These are phyloP conservation scores for Tetraneura akinire DNA, from an alignment of 1,140 invertebrate species.

Conservation along the genomic window DNA sequence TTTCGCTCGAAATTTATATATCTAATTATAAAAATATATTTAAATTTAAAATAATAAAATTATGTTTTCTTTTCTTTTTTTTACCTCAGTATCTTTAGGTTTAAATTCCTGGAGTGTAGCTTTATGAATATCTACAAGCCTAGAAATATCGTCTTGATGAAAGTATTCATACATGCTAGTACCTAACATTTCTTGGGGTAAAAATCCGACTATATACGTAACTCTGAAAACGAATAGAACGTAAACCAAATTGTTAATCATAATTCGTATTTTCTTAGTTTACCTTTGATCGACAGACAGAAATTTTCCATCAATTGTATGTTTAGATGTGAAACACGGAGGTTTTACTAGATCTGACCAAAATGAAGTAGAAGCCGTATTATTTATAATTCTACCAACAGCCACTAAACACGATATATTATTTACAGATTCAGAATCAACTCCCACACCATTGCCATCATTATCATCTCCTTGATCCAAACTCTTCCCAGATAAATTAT, in stretches of 20 bases:
- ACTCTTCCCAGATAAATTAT: slow-evolving; percentile 66
- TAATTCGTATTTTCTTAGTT: neutral
- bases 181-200: slow-evolving; percentile 89
- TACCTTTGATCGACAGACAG: slow-evolving; percentile 72
- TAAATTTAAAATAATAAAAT: neutral
- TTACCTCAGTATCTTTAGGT: slow-evolving; percentile 36
- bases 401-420: slow-evolving; percentile 85
- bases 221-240: slow-evolving; percentile 65
- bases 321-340: slow-evolving; percentile 66
- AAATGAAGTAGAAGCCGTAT: slow-evolving; percentile 15
- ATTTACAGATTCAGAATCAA: slow-evolving; percentile 71
- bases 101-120: slow-evolving; percentile 65
- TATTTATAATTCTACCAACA: slow-evolving; percentile 68
- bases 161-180: slow-evolving; percentile 94
- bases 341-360: slow-evolving; percentile 60
- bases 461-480: slow-evolving; percentile 64
- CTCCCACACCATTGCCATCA: slow-evolving; percentile 62
- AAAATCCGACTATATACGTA: slow-evolving; percentile 83
- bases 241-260: neutral
- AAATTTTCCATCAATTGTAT: slow-evolving; percentile 67
- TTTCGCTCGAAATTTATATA: slow-evolving; percentile 80
- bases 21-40: slow-evolving; percentile 57
- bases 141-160: slow-evolving; percentile 78
- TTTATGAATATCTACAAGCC: slow-evolving; percentile 83
- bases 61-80: neutral